Percentiles rank a stretch among this genome's conserved stretches.
These are phyloP conservation scores for Steinernema khuongi DNA, from an alignment of 1,140 invertebrate genomes.

Conservation along the genomic window DNA sequence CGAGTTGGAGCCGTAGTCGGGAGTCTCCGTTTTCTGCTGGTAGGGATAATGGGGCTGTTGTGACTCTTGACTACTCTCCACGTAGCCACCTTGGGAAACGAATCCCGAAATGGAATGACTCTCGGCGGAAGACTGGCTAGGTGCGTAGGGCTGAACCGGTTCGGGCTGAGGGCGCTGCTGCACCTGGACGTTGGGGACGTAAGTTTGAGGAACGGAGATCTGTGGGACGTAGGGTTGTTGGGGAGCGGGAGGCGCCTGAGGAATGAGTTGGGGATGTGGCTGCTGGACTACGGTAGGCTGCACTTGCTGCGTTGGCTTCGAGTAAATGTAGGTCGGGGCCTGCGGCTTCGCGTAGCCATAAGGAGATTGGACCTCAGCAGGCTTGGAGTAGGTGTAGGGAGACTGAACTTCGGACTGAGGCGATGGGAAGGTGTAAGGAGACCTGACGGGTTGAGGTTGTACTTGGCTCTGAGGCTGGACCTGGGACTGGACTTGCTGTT, in stretches of 20 bases:
- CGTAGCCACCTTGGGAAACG: neutral
- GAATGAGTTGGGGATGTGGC: constrained; percentile 19
- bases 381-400: constrained; percentile 6
- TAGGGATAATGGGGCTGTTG: neutral
- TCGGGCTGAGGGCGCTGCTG: constrained; percentile 28
- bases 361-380: neutral
- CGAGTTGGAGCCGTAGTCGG: constrained; percentile 16
- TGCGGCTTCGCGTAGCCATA: constrained; percentile 18
- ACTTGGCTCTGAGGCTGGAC: neutral
- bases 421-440: constrained; percentile 13
- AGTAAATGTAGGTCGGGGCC: constrained; percentile 18
- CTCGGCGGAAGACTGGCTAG: neutral
- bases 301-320: neutral
- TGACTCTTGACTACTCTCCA: neutral
- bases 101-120: neutral
- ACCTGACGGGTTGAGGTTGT: constrained; percentile 5
- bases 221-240: constrained; percentile 18
- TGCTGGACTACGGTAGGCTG: constrained; percentile 2
- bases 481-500: constrained; percentile 23
- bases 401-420: constrained; percentile 19
- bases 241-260: neutral
- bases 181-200: neutral
- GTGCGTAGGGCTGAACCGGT: constrained; percentile 18
- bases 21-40: constrained; percentile 14
- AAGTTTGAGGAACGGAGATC: constrained; percentile 6